Conservation (phyloP, 2,797 vertebrate species). For the Sparidentex hasta region DNA sequence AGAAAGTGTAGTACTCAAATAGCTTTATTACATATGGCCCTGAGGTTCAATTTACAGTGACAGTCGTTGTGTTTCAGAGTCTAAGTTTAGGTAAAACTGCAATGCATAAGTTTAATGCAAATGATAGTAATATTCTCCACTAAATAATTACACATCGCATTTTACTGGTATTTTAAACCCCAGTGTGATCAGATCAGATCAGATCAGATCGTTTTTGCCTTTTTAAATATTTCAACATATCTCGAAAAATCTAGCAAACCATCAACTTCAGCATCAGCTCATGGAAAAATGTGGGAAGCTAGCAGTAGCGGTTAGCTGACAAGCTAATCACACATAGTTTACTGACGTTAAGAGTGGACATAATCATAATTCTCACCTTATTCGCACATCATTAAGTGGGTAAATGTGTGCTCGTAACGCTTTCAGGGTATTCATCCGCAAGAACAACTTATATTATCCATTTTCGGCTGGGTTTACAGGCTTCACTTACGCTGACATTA, state of each 20-base stretch:
- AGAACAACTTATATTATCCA: background rate
- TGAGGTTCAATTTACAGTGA: too few relatives aligned
- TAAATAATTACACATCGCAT: background rate
- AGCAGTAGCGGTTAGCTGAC: background rate
- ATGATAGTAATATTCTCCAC: background rate
- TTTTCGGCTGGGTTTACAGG: background rate
- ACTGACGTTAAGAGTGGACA: background rate
- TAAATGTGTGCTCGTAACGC: background rate
- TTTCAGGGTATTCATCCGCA: background rate
- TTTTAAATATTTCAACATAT: background rate
- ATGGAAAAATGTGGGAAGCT: background rate
- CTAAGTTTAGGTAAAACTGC: background rate
- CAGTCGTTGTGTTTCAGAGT: too few relatives aligned
- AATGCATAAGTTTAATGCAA: background rate
- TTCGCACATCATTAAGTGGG: slow-evolving; percentile 8
- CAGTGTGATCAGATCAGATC: background rate
- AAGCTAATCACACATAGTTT: slow-evolving; percentile 39
- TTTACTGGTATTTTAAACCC: too few relatives aligned
- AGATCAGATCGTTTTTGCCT: background rate
- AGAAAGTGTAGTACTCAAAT: background rate
- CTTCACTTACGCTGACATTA: background rate
- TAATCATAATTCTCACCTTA: slow-evolving; percentile 48
- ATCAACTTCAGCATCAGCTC: background rate
- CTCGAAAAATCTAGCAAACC: background rate
- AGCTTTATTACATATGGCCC: background rate